phyloP scores from a whole-genome alignment of 2,797 vertebrate species.

The Propithecus perrieri region DNA sequence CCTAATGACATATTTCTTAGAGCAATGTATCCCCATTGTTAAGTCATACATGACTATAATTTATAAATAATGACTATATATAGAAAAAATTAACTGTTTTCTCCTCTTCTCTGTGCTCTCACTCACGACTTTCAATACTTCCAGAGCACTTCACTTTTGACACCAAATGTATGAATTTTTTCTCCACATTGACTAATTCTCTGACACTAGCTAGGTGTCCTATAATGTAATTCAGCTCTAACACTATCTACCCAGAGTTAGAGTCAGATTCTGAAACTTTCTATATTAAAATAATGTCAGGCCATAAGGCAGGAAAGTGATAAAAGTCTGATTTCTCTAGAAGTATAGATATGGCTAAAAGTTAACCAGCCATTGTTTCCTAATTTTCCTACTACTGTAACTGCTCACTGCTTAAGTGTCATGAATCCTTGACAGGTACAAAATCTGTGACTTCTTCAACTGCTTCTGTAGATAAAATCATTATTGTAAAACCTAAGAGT shows the following conservation, averaged over 20 bases:
- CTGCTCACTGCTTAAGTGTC: not conserved
- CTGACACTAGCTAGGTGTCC: not conserved
- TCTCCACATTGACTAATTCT: not conserved
- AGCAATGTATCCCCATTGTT: not conserved
- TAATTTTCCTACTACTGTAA: not conserved
- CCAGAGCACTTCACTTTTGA: not conserved
- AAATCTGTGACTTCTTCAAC: not conserved
- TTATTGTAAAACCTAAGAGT: not conserved
- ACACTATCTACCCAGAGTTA: not conserved
- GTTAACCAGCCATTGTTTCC: not conserved
- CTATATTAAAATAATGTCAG: not conserved
- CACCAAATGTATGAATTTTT: not conserved
- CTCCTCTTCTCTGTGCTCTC: not conserved
- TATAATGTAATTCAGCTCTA: not conserved
- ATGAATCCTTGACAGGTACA: not conserved
- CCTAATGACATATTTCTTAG: not conserved
- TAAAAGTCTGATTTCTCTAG: not conserved
- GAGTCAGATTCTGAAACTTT: not conserved
- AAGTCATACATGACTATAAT: not conserved
- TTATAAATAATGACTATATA: not conserved
- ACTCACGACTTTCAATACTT: not conserved
- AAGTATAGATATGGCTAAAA: not conserved
- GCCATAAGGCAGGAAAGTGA: not conserved
- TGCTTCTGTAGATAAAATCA: not conserved
- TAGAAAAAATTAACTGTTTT: not conserved